These are phyloP conservation scores for Lamproptera curius DNA, from an alignment of 2,888 invertebrate species.

Conservation along the genomic window DNA sequence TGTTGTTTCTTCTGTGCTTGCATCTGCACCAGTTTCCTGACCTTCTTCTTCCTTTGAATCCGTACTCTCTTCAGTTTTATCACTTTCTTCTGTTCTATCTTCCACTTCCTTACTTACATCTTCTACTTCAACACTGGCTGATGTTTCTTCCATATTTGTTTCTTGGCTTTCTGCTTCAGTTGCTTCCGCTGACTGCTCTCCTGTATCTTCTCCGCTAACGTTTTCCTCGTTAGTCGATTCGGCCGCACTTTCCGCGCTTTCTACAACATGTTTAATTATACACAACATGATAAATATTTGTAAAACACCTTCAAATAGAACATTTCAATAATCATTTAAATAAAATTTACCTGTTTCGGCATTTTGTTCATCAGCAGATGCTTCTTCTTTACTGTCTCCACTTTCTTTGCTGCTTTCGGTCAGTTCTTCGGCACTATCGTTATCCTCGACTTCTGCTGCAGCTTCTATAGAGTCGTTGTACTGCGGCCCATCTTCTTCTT, in stretches of 20 bases:
- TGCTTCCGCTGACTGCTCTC: slow-evolving; percentile 38
- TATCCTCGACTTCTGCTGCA: slow-evolving; percentile 44
- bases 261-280: slow-evolving; percentile 43
- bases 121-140: slow-evolving; percentile 32
- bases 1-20: slow-evolving; percentile 34
- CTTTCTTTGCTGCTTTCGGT: slow-evolving; percentile 41
- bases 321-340: too few species aligned
- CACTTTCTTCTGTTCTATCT: slow-evolving; percentile 31
- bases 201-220: slow-evolving; percentile 31
- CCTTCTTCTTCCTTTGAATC: slow-evolving; percentile 39
- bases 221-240: slow-evolving; percentile 37
- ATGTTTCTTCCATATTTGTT: slow-evolving; percentile 40
- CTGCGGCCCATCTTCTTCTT: slow-evolving; percentile 54
- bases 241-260: slow-evolving; percentile 54
- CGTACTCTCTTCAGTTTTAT: slow-evolving; percentile 42
- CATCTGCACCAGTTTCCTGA: slow-evolving; percentile 29
- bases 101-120: slow-evolving; percentile 13
- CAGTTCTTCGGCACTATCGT: slow-evolving; percentile 49
- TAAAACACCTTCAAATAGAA: too few species aligned
- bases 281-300: too few species aligned
- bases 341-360: slow-evolving; percentile 54
- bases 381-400: slow-evolving; percentile 52
- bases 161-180: slow-evolving; percentile 39
- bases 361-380: slow-evolving; percentile 70
- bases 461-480: slow-evolving; percentile 60